Evolutionary conservation across 2,888 invertebrate genomes (phyloP), one percentile per base, ranked within the genome.

Genomic region (Drosophila hamatofila): DNA sequence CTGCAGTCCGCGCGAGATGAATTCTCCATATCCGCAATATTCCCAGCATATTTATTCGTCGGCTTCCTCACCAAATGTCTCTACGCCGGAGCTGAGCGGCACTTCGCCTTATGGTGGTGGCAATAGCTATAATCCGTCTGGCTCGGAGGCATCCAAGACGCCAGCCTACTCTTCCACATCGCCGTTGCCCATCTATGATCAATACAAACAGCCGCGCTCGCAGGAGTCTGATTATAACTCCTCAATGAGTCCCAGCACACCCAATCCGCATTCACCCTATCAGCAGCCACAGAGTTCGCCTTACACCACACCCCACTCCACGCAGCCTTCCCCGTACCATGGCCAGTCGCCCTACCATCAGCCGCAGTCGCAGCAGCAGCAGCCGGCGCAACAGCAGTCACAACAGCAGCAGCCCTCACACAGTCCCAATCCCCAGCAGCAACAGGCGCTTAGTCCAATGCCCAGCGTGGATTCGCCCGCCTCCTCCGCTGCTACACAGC

Each of bases 1-100:
- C 79, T 96, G 96, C 88, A 96, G 96, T 90, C 97, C 97, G 0
- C 94, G 96, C 51, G 95, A 96, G 82, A 96, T 95, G 62, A 95
- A 95, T 55, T 94, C 94, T 0, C 95, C 94, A 57, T 94, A 94
- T 88, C 94, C 94, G 14, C 94, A 94, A 57, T 94, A 94, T 86
- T 94, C 94, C 16, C 94, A 94, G 33, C 95, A 95, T 73, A 94
- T 95, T 57, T 95, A 95, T 89, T 94, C 95, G 1, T 94, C 94
- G 0, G 94, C 94, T 6, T 93, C 93, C 3, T 94, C 94, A 1
- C 94, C 94, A 1, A 94, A 93, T 70, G 93, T 93, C 0, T 92
- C 92, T 6, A 93, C 94, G n/a, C 93, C 94, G 37, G 92, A 92
- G 52, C 72, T 92, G 57, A 92, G 91, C 65, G 92, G 91, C 11